Base-by-base conservation (phyloP, 2,888 invertebrate genomes). In the Phortica magna region DNA sequence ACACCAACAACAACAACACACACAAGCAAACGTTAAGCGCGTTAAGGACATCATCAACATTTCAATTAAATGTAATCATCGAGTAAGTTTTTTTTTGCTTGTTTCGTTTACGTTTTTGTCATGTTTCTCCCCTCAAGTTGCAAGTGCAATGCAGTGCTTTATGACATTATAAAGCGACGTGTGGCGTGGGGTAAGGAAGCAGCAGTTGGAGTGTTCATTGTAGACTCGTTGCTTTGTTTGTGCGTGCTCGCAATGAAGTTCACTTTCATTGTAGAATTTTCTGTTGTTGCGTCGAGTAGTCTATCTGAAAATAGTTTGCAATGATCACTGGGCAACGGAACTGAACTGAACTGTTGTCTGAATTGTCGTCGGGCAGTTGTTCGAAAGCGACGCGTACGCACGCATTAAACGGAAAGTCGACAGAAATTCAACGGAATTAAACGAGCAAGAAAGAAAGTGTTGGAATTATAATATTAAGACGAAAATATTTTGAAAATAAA, bases 1-100 rank as follows among this genome's bases (percentile, higher is more conserved):
- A 65, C 67, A 70, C 75, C 70, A 76, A 22, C 42, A 71, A 71
- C 67, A 67, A 67, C n/a, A 12, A 67, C 14, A 76, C 43, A 55
- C 71, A 55, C 71, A 64, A 57, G 39, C 76, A 75, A 19, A 61
- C 19, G 22, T 61, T 61, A 17, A 22, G 64, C 78, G 81, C 82
- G 83, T 82, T 90, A 89, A 89, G 89, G 90, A 90, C 90, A 90
- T 89, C 82, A 89, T 84, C 84, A 85, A 83, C 89, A 84, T 82
- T 89, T 88, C 90, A 89, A 89, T 89, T 87, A 83, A 79, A 81
- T 83, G 81, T 81, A 89, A 89, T 89, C 84, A 88, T 81, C 81
- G 77, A 59, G 31, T 31, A 53, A 61, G 61, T 19, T 61, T 22
- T 61, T 61, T 55, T 7, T 53, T 6, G 31, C 14, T 42, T 53